phyloP scores from a whole-genome alignment of 92 coral and sea anemone species.

The Porites lobata region DNA sequence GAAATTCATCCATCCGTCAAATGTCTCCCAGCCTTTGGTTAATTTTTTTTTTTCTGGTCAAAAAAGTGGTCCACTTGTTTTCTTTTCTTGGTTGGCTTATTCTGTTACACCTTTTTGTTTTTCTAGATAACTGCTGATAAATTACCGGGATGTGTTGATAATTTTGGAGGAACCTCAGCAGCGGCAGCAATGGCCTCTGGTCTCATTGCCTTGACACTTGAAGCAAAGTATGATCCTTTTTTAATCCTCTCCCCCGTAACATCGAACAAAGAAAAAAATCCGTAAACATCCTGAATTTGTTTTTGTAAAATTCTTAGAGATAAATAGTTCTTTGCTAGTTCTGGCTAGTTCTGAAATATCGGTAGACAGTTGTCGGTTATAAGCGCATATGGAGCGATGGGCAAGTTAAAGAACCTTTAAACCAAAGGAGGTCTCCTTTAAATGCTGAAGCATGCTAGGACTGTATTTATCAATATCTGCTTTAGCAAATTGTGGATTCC shows the following conservation, averaged over 20 bases:
- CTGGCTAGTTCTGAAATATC: background rate
- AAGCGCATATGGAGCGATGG: background rate
- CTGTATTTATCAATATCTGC: too few species aligned
- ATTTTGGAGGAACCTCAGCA: conserved; percentile 57
- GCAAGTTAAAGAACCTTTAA: background rate
- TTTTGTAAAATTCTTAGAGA: too few species aligned
- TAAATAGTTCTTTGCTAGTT: too few species aligned
- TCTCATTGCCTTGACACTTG: background rate
- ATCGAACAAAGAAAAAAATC: background rate
- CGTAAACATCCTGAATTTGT: background rate
- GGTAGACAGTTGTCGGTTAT: background rate
- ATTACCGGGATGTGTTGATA: too few species aligned
- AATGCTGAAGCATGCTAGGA: background rate
- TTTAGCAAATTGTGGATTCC: too few species aligned
- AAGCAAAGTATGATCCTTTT: conserved; percentile 59
- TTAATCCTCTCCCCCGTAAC: background rate
- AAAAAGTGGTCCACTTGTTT: too few species aligned
- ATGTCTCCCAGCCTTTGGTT: too few species aligned
- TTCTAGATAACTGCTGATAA: too few species aligned
- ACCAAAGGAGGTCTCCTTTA: background rate
- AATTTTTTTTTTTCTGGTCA: too few species aligned
- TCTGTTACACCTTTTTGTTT: too few species aligned
- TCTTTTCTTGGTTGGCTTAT: too few species aligned
- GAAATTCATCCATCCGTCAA: too few species aligned
- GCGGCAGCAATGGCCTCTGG: conserved; percentile 62